A percentile compares a stretch with the other conserved stretches of the same genome.
phyloP scores from a whole-genome alignment of 1,140 invertebrate species.

The Teleopsis dalmanni region DNA sequence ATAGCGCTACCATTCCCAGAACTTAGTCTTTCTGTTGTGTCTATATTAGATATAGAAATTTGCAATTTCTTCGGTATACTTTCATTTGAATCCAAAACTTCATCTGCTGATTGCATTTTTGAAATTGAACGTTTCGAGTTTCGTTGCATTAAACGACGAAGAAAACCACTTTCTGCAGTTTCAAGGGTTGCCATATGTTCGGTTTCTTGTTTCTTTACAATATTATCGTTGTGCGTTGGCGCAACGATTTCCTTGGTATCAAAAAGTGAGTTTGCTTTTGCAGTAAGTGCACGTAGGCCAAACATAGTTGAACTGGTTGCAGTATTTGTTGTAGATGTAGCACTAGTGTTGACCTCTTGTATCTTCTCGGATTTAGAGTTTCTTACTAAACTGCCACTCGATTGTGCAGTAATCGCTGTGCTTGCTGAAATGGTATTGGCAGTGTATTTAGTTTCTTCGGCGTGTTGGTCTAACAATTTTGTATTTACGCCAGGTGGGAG shows the following conservation, averaged over 20 bases:
- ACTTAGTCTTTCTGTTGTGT: conserved; percentile 13
- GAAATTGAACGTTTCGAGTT: conserved; percentile 48
- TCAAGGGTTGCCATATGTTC: background rate
- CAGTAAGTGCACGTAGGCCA: conserved; percentile 11
- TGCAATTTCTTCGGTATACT: conserved; percentile 41
- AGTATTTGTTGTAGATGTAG: conserved; percentile 7
- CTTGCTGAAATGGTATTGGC: conserved; percentile 6
- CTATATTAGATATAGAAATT: conserved; percentile 27
- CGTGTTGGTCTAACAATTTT: conserved; percentile 15
- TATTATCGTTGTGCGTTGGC: conserved; percentile 11
- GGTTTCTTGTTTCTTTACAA: background rate
- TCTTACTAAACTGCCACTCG: no score
- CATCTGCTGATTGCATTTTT: conserved; percentile 47
- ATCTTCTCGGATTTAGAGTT: no score
- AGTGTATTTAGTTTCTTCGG: conserved; percentile 3
- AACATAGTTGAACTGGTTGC: conserved; percentile 7
- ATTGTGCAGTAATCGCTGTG: conserved; percentile 16
- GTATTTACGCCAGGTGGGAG: conserved; percentile 52
- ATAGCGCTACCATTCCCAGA: conserved; percentile 16
- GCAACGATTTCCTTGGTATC: conserved; percentile 14
- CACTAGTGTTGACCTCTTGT: no score
- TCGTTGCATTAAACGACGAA: conserved; percentile 56
- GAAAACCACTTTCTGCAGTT: conserved; percentile 52
- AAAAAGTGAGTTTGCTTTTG: conserved; percentile 11
- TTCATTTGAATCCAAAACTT: conserved; percentile 43